Evolutionary conservation across 2,888 invertebrate species (phyloP), one percentile per base, ranked within the genome.

Genomic region (Enoplolaimus lenunculus): DNA sequence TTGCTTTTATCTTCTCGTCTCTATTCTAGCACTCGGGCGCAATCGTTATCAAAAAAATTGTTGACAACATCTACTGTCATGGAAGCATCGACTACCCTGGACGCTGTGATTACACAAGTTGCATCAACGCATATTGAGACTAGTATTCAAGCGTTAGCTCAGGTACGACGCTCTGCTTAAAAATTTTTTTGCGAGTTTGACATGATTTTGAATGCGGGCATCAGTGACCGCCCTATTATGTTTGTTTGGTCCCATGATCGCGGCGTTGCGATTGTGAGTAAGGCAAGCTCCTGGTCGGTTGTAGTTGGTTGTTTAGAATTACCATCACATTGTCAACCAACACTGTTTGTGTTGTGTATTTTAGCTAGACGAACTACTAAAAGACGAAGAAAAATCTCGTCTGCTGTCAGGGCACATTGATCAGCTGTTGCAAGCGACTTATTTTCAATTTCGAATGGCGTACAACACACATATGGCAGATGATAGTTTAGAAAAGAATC

Each of bases 321-420:
- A n/a, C n/a, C n/a, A n/a, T n/a, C n/a, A n/a, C n/a, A n/a, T n/a
- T n/a, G n/a, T n/a, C n/a, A n/a, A n/a, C n/a, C n/a, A n/a, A n/a
- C n/a, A n/a, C n/a, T n/a, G 28, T 34, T 26, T 21, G 3, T n/a
- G n/a, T 62, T 62, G 16, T 33, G 31, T n/a, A 13, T 72, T 71
- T 31, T 76, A 88, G 77, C 86, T 90, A 76, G 88, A 89, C 71
- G 86, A 86, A 73, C 86, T 89, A 72, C 78, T 89, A 65, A 81
- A 81, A 73, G 81, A 82, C 71, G 77, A 78, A 66, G 80, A 80
- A 35, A 79, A 81, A 74, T 73, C 73, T 67, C 75, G 75, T 2
- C 77, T 82, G 57, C 77, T 85, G 77, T 76, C 76, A 0, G 84
- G 85, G 68, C 86, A 88, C 79, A 87, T 88, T 77, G 86, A 88